Evolutionary conservation across 2,888 invertebrate genomes (phyloP).

Genomic region (Caenorhabditis panamensis): DNA sequence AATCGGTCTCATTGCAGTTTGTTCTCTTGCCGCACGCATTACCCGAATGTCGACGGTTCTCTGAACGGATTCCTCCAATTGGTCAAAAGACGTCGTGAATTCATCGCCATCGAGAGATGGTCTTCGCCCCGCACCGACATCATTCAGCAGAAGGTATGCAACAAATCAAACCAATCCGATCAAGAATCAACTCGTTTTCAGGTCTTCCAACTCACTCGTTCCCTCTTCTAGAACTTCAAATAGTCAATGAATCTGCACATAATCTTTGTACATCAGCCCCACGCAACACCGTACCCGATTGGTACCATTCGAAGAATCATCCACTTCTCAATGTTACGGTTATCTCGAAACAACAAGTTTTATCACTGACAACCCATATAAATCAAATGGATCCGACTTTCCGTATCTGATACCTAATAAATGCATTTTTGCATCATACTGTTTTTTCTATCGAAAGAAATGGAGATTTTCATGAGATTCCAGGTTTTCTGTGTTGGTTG

Average conservation of each 20-base stretch:
- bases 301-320: too few species aligned
- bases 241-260: background rate
- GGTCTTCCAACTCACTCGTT: conserved; percentile 66
- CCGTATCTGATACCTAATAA: background rate
- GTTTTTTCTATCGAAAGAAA: too few species aligned
- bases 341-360: conserved; percentile 39
- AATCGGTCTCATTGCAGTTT: conserved; percentile 67
- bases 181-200: conserved; percentile 13
- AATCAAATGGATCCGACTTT: background rate
- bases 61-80: conserved; percentile 72
- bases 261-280: conserved; percentile 22
- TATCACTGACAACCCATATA: conserved; percentile 7
- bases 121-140: conserved; percentile 68
- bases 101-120: conserved; percentile 77
- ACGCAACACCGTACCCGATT: conserved; percentile 17
- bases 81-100: conserved; percentile 69
- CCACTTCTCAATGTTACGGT: conserved; percentile 36
- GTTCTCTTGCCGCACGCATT: conserved; percentile 75
- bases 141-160: conserved; percentile 66
- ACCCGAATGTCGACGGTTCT: conserved; percentile 72
- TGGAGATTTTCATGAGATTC: too few species aligned
- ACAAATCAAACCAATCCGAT: background rate
- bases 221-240: conserved; percentile 50
- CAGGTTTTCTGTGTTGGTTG: too few species aligned
- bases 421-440: background rate